phyloP scores from a whole-genome alignment of 1,140 invertebrate species.

The Akabosia matsudoensis region DNA sequence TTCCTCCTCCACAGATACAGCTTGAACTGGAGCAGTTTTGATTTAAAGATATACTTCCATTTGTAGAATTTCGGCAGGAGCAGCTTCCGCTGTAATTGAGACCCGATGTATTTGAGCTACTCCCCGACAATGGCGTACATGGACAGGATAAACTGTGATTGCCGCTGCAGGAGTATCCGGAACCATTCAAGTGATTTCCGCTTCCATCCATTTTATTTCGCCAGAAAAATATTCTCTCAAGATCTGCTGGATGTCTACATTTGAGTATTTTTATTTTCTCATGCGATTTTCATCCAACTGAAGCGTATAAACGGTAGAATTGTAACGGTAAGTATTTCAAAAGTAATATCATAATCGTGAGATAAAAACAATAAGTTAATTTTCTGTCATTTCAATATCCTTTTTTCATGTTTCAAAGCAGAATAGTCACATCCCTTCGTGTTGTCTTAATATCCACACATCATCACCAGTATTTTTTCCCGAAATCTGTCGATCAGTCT shows the following conservation, averaged over 20 bases:
- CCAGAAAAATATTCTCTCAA: neutral
- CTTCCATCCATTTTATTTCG: conserved; percentile 10
- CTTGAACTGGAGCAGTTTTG: neutral
- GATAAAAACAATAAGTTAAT: too few species aligned
- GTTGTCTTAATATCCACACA: too few species aligned
- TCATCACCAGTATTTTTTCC: too few species aligned
- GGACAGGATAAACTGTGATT: conserved; percentile 12
- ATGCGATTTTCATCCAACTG: neutral
- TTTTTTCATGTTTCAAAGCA: too few species aligned
- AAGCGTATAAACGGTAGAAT: too few species aligned
- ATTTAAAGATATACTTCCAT: conserved; percentile 16
- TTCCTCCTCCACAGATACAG: conserved; percentile 11
- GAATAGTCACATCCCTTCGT: too few species aligned
- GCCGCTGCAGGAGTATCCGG: conserved; percentile 6
- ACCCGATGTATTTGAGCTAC: neutral
- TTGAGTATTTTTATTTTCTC: neutral
- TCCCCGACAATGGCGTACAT: conserved; percentile 10
- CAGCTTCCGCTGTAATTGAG: conserved; percentile 13
- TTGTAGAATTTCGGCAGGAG: conserved; percentile 12
- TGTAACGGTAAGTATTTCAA: too few species aligned
- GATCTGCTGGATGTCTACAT: neutral
- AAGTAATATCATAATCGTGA: too few species aligned
- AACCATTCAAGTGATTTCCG: neutral
- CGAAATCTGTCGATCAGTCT: too few species aligned
- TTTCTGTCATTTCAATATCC: too few species aligned